These are phyloP conservation scores for Pristionchus exspectatus DNA, from an alignment of 2,888 invertebrate genomes.

Conservation along the genomic window DNA sequence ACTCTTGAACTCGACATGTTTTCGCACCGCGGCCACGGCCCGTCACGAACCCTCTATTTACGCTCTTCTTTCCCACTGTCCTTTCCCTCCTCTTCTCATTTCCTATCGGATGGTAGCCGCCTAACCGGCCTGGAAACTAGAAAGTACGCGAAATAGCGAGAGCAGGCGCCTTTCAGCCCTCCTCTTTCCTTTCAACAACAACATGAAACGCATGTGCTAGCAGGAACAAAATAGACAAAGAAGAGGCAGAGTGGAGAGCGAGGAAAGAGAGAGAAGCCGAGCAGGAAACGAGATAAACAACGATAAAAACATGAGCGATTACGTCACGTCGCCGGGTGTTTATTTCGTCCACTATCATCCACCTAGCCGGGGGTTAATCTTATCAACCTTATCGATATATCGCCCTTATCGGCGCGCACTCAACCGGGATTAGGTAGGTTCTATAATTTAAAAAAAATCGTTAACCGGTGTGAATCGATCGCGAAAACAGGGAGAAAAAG, in stretches of 20 bases:
- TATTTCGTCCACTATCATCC: not conserved
- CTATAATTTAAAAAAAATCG: not conserved
- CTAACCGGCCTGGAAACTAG: not conserved
- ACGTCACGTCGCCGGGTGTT: not conserved
- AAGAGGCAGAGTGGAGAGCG: not conserved
- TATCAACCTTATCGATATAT: not conserved
- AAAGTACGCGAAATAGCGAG: not conserved
- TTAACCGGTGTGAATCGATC: conserved; percentile 32
- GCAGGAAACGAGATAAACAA: conserved; percentile 35
- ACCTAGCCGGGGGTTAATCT: not conserved
- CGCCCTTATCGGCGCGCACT: not conserved
- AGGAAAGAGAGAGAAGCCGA: not conserved
- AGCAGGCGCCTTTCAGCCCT: not conserved
- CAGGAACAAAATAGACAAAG: conserved; percentile 11
- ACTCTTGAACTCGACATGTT: conserved; percentile 38
- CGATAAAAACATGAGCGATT: not conserved
- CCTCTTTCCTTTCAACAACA: conserved; percentile 2
- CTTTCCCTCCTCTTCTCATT: not conserved
- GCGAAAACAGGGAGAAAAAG: conserved; percentile 8
- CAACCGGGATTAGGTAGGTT: conserved; percentile 4
- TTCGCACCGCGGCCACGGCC: not conserved
- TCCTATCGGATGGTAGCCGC: conserved; percentile 15
- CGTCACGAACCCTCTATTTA: conserved; percentile 31
- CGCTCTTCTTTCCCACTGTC: not conserved
- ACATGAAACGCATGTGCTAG: conserved; percentile 24